Evolutionary conservation across 2,113 vertebrate species (phyloP), one percentile per base, ranked within the genome.

Genomic region (Limanda limanda): DNA sequence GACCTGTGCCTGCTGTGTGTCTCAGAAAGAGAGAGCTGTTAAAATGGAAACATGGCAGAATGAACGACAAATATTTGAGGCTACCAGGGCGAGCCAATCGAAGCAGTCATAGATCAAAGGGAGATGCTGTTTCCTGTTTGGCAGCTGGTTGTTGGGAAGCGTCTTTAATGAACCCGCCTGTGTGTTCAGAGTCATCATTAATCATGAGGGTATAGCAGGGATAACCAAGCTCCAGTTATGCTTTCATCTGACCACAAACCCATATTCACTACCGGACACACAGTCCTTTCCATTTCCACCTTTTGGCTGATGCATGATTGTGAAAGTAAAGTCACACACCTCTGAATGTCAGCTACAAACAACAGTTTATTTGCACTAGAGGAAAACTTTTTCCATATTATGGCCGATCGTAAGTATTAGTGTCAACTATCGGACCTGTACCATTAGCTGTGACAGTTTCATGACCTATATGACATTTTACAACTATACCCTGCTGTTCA

Each of bases 61-160:
- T 27, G 67, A 20, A 71, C 70, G 68, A 68, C 23, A 57, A 21
- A 69, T 20, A 11, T 66, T 68, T 55, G 13, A 70, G 37, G 70
- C 64, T 54, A 81, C 47, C n/a, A 60, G 56, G 69, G 48, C 37
- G 27, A 80, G 81, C 79, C 64, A 63, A 74, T 68, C 72, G 72
- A 73, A 68, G 81, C 76, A 61, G 23, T 20, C 65, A 21, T 54
- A 21, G 84, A 90, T 90, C 82, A 86, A 88, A 88, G 72, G 23
- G 25, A 60, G 45, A 11, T 55, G 24, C 47, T 24, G 54, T 52
- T 84, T 88, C 68, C 82, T 75, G 66, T 87, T 78, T 57, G 25
- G 54, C 9, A 61, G 71, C 10, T 15, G 62, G 78, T 59, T 25
- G 66, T 72, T 70, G 18, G 59, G 10, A 54, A 31, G 48, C 0